phyloP scores from a whole-genome alignment of 2,113 vertebrate species.

The Cynocephalus volans region DNA sequence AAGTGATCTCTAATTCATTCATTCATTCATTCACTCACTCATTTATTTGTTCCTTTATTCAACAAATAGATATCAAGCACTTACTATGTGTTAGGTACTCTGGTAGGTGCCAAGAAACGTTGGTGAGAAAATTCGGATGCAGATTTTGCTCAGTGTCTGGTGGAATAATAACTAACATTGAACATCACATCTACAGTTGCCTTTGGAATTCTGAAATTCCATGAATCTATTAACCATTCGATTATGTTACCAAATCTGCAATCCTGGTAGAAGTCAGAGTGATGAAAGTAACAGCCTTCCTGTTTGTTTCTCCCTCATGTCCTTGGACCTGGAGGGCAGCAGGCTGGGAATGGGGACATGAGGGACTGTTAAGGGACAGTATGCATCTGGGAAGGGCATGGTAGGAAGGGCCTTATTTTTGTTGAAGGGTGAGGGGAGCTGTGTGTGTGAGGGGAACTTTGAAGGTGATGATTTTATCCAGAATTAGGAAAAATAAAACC shows the following conservation, averaged over 20 bases:
- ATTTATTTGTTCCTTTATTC: slow-evolving; percentile 37
- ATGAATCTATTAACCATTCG: background rate
- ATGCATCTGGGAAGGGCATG: no score
- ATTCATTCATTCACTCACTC: background rate
- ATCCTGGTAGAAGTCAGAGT: background rate
- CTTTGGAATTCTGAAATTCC: background rate
- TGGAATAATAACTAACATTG: background rate
- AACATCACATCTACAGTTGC: background rate
- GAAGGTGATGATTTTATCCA: no score
- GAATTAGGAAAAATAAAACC: no score
- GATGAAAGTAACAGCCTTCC: no score
- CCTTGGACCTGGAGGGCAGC: no score
- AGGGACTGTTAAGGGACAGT: no score
- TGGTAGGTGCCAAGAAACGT: background rate
- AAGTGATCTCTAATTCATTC: background rate
- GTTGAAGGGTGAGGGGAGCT: no score
- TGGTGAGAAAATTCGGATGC: background rate
- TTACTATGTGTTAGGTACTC: background rate
- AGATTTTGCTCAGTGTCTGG: background rate
- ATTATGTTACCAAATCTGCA: background rate
- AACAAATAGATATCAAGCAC: background rate
- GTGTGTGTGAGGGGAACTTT: no score
- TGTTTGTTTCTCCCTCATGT: no score
- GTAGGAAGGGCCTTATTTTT: no score
- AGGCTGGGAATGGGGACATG: no score